These are phyloP conservation scores for Centruroides vittatus DNA, from an alignment of 1,140 invertebrate species.

Conservation along the genomic window DNA sequence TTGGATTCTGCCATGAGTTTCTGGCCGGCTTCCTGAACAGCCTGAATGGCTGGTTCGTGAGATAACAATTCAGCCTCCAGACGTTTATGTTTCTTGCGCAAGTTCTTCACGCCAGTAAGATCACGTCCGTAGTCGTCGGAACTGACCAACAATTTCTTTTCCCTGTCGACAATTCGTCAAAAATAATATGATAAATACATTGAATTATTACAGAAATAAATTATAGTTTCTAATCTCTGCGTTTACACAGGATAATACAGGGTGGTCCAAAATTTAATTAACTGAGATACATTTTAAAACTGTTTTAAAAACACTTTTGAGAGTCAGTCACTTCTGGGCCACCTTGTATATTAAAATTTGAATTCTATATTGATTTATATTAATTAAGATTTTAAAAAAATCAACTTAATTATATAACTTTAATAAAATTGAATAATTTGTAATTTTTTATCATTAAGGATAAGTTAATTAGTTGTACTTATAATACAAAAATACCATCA, in stretches of 20 bases:
- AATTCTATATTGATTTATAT: no score
- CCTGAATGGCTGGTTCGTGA: conserved; percentile 93
- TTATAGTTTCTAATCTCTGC: neutral
- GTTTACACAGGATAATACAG: neutral
- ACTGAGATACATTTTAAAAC: no score
- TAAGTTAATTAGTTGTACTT: no score
- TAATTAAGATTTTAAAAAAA: no score
- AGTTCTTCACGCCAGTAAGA: conserved; percentile 91
- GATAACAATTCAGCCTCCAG: conserved; percentile 88
- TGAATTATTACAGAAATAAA: neutral
- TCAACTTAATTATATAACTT: no score
- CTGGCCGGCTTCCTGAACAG: conserved; percentile 90
- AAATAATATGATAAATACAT: neutral
- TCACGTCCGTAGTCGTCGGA: conserved; percentile 98
- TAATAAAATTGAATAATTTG: no score
- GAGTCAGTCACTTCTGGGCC: no score
- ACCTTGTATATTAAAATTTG: no score
- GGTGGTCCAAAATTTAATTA: neutral
- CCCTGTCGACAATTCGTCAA: conserved; percentile 35
- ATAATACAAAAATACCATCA: no score
- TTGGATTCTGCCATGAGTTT: conserved; percentile 96
- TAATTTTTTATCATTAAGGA: no score
- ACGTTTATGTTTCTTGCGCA: conserved; percentile 96
- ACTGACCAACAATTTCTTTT: conserved; percentile 93
- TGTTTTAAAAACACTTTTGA: no score